Evolutionary conservation across 2,113 vertebrate species (phyloP).

Genomic region (Centropristis striata): DNA sequence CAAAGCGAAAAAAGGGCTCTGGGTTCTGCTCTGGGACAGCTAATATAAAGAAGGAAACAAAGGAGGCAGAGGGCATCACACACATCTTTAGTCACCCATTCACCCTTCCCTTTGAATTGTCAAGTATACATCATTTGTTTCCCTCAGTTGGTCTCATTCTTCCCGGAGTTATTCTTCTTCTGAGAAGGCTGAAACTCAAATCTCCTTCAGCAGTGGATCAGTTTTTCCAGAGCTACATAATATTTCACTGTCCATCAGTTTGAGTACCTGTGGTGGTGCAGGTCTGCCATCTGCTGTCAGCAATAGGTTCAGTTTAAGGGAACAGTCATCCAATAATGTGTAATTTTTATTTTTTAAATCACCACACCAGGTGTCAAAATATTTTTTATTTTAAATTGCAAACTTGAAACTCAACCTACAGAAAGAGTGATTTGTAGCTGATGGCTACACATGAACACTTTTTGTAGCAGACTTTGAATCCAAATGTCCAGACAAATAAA

Average conservation of each 20-base stretch:
- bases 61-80: slow-evolving; percentile 39
- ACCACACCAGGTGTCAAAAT: slow-evolving; percentile 6
- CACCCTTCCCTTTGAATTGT: slow-evolving; percentile 30
- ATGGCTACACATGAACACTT: not conserved
- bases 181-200: slow-evolving; percentile 21
- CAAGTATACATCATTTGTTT: slow-evolving; percentile 1
- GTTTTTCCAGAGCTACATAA: slow-evolving; percentile 26
- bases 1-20: slow-evolving; percentile 17
- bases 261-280: slow-evolving; percentile 6
- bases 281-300: slow-evolving; percentile 67
- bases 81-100: slow-evolving; percentile 42
- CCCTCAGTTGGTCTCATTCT: not conserved
- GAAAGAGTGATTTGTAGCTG: not conserved
- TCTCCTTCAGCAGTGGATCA: not conserved
- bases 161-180: not conserved
- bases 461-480: not conserved
- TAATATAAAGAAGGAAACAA: slow-evolving; percentile 36
- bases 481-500: too few species aligned
- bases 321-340: not conserved
- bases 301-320: not conserved
- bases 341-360: slow-evolving; percentile 50
- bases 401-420: slow-evolving; percentile 4
- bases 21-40: slow-evolving; percentile 36
- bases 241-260: slow-evolving; percentile 1
- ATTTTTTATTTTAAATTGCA: slow-evolving; percentile 3